Conservation (phyloP, 2,797 vertebrate species). For the Rhinogobio ventralis region DNA sequence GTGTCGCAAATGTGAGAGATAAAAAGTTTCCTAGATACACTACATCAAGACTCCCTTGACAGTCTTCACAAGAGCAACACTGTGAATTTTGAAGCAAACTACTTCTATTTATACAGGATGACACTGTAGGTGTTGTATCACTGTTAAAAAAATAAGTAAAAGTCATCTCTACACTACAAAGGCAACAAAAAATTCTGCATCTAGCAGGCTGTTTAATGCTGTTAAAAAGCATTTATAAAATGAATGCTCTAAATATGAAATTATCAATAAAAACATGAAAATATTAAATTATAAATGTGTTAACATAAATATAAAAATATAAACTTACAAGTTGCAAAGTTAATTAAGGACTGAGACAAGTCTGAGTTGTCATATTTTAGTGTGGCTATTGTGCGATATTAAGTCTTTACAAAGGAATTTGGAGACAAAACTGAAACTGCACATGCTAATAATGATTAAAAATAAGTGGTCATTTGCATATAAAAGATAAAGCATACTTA, state of each 20-base stretch:
- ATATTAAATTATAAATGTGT: neutral
- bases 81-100: neutral
- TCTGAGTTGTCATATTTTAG: neutral
- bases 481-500: neutral
- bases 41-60: conserved; percentile 6
- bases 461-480: neutral
- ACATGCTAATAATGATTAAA: neutral
- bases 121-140: conserved; percentile 1
- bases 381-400: neutral
- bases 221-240: neutral
- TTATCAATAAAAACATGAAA: neutral
- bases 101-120: neutral
- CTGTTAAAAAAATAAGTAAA: neutral
- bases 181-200: neutral
- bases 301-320: neutral
- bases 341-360: neutral
- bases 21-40: neutral
- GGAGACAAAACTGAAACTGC: neutral
- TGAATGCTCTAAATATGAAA: neutral
- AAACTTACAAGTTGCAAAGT: neutral
- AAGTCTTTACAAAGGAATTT: neutral
- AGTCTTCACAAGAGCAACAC: conserved; percentile 1
- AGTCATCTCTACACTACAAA: neutral
- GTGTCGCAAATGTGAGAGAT: neutral
- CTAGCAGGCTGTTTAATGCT: neutral